Evolutionary conservation across 2,888 invertebrate species (phyloP).

Genomic region (Phyllotreta cruciferae): DNA sequence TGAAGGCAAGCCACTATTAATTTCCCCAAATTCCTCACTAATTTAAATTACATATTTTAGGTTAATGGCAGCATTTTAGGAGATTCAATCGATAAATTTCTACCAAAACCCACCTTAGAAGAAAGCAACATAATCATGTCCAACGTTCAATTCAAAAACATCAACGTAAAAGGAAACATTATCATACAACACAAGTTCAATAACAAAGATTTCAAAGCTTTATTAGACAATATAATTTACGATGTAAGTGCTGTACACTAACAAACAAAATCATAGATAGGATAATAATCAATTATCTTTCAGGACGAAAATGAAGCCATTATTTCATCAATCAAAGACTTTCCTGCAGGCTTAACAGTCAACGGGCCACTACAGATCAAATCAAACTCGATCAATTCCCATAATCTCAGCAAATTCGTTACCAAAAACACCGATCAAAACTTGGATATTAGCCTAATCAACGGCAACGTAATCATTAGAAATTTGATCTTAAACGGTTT

Average conservation of each 20-base stretch:
- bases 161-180: constrained; percentile 63
- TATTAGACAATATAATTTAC: constrained; percentile 62
- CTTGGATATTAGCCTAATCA: constrained; percentile 56
- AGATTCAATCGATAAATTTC: constrained; percentile 56
- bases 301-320: constrained; percentile 51
- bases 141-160: constrained; percentile 60
- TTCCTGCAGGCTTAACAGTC: constrained; percentile 57
- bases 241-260: constrained; percentile 46
- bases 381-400: constrained; percentile 60
- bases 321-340: constrained; percentile 62
- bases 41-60: constrained; percentile 50
- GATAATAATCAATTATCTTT: constrained; percentile 25
- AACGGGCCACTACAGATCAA: constrained; percentile 57
- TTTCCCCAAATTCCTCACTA: background rate
- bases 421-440: constrained; percentile 62
- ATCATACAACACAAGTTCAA: constrained; percentile 60
- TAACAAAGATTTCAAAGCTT: constrained; percentile 53
- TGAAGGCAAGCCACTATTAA: constrained; percentile 57
- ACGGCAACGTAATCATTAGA: constrained; percentile 60
- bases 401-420: constrained; percentile 60
- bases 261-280: no score
- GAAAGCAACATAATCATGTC: constrained; percentile 58
- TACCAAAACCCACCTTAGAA: constrained; percentile 61
- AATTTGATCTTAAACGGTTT: constrained; percentile 58
- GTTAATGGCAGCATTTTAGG: constrained; percentile 63